Percentiles rank a stretch among this genome's conserved stretches.
These are phyloP conservation scores for Smutsia temminckii DNA, from an alignment of 2,797 vertebrate genomes.

Conservation along the genomic window DNA sequence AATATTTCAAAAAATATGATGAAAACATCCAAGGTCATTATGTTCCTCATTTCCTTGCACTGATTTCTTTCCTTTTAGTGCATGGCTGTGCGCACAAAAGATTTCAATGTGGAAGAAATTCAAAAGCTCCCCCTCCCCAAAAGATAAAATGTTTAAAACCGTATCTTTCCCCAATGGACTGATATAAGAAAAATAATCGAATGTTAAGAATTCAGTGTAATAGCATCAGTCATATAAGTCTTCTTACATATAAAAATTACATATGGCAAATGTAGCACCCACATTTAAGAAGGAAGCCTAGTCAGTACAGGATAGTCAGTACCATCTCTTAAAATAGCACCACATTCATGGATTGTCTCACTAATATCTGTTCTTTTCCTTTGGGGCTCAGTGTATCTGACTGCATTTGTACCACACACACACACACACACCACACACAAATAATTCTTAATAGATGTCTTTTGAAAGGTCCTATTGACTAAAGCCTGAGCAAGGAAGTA, in stretches of 20 bases:
- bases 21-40: slow-evolving; percentile 64
- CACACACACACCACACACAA: neutral
- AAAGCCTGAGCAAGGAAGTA: neutral
- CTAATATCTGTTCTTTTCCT: neutral
- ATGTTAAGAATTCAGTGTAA: slow-evolving; percentile 6
- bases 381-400: neutral
- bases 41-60: slow-evolving; percentile 28
- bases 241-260: neutral
- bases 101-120: neutral
- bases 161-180: neutral
- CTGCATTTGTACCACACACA: neutral
- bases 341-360: neutral
- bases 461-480: slow-evolving; percentile 25
- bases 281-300: slow-evolving; percentile 3
- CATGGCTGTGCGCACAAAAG: slow-evolving; percentile 28
- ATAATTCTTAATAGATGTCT: neutral
- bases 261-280: neutral
- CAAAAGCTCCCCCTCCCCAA: neutral
- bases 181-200: slow-evolving; percentile 39
- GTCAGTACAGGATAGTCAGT: neutral
- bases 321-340: slow-evolving; percentile 19
- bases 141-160: slow-evolving; percentile 47
- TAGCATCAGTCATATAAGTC: neutral
- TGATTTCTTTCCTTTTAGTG: slow-evolving; percentile 43
- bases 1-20: slow-evolving; percentile 62